Conservation (phyloP, 2,113 vertebrate genomes). For the Carassius gibelio region DNA sequence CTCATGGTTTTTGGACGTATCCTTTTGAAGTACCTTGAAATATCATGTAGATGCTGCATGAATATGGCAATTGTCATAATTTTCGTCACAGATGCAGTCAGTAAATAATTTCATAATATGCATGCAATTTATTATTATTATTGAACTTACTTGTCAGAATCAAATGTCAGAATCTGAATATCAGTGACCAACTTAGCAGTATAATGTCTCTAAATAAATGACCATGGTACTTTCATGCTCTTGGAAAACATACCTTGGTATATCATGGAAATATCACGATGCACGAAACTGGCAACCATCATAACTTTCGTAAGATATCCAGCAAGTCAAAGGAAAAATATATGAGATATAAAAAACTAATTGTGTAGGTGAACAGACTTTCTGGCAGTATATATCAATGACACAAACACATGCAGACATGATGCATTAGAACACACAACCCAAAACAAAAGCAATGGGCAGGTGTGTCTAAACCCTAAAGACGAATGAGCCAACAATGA, state of each 20-base stretch:
- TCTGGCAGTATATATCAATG: not conserved
- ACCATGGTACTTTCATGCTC: not conserved
- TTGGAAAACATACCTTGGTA: no score
- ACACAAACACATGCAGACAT: slow-evolving; percentile 29
- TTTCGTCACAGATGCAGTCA: no score
- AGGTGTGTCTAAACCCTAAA: slow-evolving; percentile 22
- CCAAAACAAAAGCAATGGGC: not conserved
- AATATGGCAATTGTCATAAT: no score
- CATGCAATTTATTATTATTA: not conserved
- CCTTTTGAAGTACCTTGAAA: no score
- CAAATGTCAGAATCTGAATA: not conserved
- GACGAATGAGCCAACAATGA: slow-evolving; percentile 17
- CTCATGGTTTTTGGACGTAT: no score
- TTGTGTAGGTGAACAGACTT: not conserved
- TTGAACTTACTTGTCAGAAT: not conserved
- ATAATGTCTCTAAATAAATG: not conserved
- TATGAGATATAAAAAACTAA: not conserved
- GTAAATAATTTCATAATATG: no score
- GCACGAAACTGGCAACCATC: not conserved
- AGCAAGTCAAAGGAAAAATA: not conserved
- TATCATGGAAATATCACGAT: not conserved
- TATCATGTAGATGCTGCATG: no score
- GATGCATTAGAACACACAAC: slow-evolving; percentile 32
- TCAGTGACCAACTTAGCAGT: not conserved
- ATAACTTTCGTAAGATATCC: not conserved